A percentile compares a stretch with the other conserved stretches of the same genome.
phyloP scores from a whole-genome alignment of 2,888 invertebrate species.

The Hypomecis punctinalis region DNA sequence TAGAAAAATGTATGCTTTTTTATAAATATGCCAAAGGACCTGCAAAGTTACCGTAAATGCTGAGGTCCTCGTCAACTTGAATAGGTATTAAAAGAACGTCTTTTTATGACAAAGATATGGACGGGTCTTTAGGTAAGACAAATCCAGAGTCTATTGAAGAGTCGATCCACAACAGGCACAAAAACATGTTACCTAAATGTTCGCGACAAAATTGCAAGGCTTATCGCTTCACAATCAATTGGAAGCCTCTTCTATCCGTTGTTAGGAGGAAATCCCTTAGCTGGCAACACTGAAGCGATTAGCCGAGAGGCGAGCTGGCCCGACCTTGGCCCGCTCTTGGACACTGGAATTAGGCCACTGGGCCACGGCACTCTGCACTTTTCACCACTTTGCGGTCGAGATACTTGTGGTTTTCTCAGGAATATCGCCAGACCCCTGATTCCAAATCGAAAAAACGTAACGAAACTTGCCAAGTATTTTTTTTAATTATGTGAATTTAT shows the following conservation, averaged over 20 bases:
- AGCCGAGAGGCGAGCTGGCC: conserved; percentile 51
- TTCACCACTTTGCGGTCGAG: conserved; percentile 44
- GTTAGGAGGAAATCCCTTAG: conserved; percentile 26
- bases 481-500: no score
- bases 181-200: not conserved
- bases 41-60: no score
- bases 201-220: conserved; percentile 5
- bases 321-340: conserved; percentile 77
- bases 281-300: conserved; percentile 38
- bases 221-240: conserved; percentile 38
- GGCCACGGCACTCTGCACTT: conserved; percentile 67
- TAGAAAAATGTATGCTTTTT: not conserved
- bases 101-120: no score
- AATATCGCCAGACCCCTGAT: not conserved
- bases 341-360: conserved; percentile 73
- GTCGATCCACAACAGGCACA: no score
- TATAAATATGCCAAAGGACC: no score
- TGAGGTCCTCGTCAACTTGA: no score
- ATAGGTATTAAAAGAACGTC: no score
- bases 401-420: conserved; percentile 3
- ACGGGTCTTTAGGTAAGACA: no score
- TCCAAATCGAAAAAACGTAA: no score
- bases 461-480: no score
- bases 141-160: no score
- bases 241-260: conserved; percentile 13